Evolutionary conservation across 2,888 invertebrate species (phyloP), one percentile per base, ranked within the genome.

Genomic region (Syritta pipiens): DNA sequence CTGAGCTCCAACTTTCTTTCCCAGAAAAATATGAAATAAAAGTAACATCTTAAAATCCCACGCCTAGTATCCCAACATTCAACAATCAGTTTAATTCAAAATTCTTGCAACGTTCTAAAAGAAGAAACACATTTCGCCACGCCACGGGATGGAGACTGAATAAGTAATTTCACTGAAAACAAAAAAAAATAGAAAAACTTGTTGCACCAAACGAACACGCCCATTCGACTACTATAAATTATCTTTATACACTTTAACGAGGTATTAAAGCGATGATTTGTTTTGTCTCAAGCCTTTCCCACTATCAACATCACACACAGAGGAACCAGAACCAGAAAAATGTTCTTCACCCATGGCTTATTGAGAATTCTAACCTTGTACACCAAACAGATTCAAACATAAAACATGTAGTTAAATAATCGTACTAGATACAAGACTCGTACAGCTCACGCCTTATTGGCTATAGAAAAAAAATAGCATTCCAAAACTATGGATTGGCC

Each of bases 311-410:
- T 35, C 32, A 17, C 1, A 37, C 7, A 28, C 7, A 7, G 2
- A 6, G 9, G 28, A 28, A 28, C 28, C 7, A 28, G n/a, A 7
- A 9, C 7, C 28, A 28, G 28, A 9, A 44, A 12, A 62, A 28
- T 42, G 62, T 62, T 75, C 68, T 68, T 62, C 28, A 35, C 62
- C 42, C 37, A 24, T 63, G 19, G 17, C 63, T 35, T 63, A 60
- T 55, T 71, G 40, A 40, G 28, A 37, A 65, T 40, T 71, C 59
- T 12, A 71, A 65, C 63, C 77, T 65, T 71, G 71, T 77, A 30
- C 53, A 7, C 26, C 24, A 62, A 62, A 55, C 53, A 22, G 17
- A 71, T 40, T n/a, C 46, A 19, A 30, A 48, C 19, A 51, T 37
- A 51, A 62, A 60, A 59, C 63, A 69, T 32, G 22, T 53, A 30